phyloP scores from a whole-genome alignment of 92 coral and sea anemone genomes.

The Epizoanthus stellaris region DNA sequence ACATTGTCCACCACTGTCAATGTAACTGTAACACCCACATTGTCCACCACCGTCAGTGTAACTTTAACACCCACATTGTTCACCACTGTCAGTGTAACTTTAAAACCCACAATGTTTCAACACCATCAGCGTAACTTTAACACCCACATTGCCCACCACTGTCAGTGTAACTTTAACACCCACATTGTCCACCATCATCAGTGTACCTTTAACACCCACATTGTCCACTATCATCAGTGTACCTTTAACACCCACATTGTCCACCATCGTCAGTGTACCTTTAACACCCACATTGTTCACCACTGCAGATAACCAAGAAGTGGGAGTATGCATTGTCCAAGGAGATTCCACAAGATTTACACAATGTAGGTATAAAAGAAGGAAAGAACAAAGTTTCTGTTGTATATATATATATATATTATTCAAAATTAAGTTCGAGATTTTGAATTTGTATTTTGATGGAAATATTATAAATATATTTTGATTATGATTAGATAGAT shows the following conservation, averaged over 20 bases:
- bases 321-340: constrained; percentile 96
- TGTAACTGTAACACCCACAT: too few species aligned
- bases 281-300: not conserved
- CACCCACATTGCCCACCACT: not conserved
- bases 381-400: too few species aligned
- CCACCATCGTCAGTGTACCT: too few species aligned
- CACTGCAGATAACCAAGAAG: constrained; percentile 84
- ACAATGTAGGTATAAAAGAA: constrained; percentile 67
- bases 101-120: not conserved
- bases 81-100: not conserved
- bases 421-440: too few species aligned
- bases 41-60: too few species aligned
- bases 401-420: too few species aligned
- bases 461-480: too few species aligned
- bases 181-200: too few species aligned
- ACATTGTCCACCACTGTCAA: too few species aligned
- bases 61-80: not conserved
- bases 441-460: too few species aligned
- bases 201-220: not conserved
- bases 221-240: not conserved
- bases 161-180: not conserved
- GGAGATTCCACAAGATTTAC: constrained; percentile 95
- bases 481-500: too few species aligned
- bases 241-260: too few species aligned
- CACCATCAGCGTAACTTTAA: not conserved